Evolutionary conservation across 2,113 vertebrate species (phyloP), one percentile per base, ranked within the genome.

Genomic region (Tupaia tana): DNA sequence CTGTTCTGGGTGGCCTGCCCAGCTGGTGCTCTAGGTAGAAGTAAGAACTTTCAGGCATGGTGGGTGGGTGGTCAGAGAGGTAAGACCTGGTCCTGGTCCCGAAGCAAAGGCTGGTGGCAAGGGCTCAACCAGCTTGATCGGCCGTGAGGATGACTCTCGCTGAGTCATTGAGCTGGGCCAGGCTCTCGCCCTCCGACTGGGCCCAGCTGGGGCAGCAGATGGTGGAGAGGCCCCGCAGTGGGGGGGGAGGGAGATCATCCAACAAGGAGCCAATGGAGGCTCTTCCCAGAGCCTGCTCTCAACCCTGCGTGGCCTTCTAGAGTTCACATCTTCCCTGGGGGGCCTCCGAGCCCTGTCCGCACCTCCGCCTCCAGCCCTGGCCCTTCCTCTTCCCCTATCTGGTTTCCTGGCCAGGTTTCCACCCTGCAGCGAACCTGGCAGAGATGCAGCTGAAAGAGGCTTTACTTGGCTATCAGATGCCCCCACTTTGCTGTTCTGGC

Each of bases 161-260:
- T 96, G 95, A 97, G 89, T 96, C 94, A 94, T 87, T 13, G 78
- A 84, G 91, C 91, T 83, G 83, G 87, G 87, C 4, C 20, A 81
- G 77, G 84, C 84, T 66, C 80, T 94, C 67, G 14, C 87, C 88
- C 85, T 71, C 89, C 86, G 79, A 88, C 79, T 89, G 81, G 54
- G 83, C 66, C 96, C 97, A 97, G 96, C 97, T 98, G 95, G 97
- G 61, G 52, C 71, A 58, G 83, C 97, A 97, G 95, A 97, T 97
- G 96, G 97, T 88, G 22, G 83, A 27, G 82, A 89, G 91, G 95
- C 89, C 90, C 90, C 78, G 93, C 88, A 52, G 0, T n/a, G 14
- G 74, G 61, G 90, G 70, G 43, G 43, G 63, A 12, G n/a, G 31
- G 31, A 58, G 12, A 16, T 43, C 8, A 3, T 80, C 95, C 67